Conservation (phyloP, 1,140 invertebrate genomes). For the Drosophila sucinea region DNA sequence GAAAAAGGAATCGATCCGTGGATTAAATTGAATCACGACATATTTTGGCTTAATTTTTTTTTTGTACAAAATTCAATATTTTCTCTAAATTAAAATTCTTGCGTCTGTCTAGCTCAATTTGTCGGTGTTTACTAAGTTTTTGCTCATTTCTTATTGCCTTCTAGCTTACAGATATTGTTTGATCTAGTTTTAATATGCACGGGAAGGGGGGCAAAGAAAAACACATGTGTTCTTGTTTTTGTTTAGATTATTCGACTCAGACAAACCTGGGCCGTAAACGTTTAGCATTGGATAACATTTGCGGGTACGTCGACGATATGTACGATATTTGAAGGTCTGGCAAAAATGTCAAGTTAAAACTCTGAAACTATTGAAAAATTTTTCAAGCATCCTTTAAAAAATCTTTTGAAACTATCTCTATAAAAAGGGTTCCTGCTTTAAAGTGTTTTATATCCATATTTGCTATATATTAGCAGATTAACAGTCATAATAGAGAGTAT, state of each 20-base stretch:
- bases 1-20: not conserved
- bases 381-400: too few species aligned
- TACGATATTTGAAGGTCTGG: too few species aligned
- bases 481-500: too few species aligned
- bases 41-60: not conserved
- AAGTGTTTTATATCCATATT: too few species aligned
- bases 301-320: not conserved
- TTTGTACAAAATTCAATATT: not conserved
- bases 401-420: too few species aligned
- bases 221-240: conserved; percentile 41
- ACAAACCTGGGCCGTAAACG: not conserved
- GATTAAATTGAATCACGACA: not conserved
- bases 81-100: not conserved
- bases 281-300: not conserved
- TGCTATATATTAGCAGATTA: too few species aligned
- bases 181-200: conserved; percentile 19
- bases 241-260: not conserved
- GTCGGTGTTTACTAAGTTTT: conserved; percentile 43
- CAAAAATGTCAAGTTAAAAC: too few species aligned
- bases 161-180: conserved; percentile 10
- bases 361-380: too few species aligned
- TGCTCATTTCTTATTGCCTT: not conserved
- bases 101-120: conserved; percentile 13
- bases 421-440: too few species aligned
- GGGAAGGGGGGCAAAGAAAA: not conserved